Base-by-base conservation (phyloP, 2,888 invertebrate species). In the Osmoderma eremita region DNA sequence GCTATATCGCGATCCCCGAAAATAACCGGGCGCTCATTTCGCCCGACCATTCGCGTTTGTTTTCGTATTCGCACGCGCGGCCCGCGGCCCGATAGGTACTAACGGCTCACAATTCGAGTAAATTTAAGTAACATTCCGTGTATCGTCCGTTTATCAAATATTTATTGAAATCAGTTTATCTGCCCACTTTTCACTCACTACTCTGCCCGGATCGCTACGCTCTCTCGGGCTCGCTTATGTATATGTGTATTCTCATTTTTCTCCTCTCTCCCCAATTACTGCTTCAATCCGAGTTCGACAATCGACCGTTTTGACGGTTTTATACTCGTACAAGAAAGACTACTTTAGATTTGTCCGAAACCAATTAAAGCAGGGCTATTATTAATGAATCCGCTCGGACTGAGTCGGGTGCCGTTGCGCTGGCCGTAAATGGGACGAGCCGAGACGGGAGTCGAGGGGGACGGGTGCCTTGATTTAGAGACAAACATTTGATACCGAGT, bases 111-210 rank as follows among this genome's bases (percentile, higher is more conserved):
- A 53, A 38, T 38, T 53, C 53, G 53, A 53, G 53, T 53, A 79
- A 80, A 79, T 80, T 81, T 80, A 81, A 81, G 81, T 81, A 81
- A 80, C 80, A 75, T 81, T 81, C 79, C 80, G 76, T 81, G 81
- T 81, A 80, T 79, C 78, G 75, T 75, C 75, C 73, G 75, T 78
- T 80, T 81, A 81, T 81, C 81, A 80, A 79, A 80, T 80, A 80
- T 81, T 81, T 81, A 81, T 81, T 80, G 80, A 79, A 77, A 81
- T 80, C 80, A 78, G 75, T 77, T 80, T 81, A 80, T 80, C 80
- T 67, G 78, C 58, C 58, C 56, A 51, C 66, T 68, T 65, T 71
- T 64, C 64, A 45, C 39, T 50, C 42, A 18, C 24, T 42, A 13
- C 22, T 49, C 15, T 49, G n/a, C n/a, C n/a, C n/a, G n/a, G n/a